Conservation (phyloP, 2,113 vertebrate species). For the Chauna torquata region DNA sequence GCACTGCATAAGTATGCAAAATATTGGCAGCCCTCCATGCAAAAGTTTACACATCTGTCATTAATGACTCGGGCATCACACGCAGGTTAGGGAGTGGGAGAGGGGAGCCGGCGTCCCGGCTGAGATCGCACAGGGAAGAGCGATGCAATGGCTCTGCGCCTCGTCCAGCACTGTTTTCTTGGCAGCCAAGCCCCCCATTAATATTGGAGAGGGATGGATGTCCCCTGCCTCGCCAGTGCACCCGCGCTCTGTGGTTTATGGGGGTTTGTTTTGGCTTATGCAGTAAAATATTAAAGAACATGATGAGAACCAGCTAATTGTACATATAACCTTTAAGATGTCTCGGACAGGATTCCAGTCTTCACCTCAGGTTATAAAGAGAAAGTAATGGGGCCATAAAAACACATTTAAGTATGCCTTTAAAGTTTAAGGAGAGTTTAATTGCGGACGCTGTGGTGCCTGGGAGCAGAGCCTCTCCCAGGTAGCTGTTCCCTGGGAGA, state of each 20-base stretch:
- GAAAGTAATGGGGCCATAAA: slow-evolving; percentile 76
- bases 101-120: not conserved
- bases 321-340: slow-evolving; percentile 69
- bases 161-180: not conserved
- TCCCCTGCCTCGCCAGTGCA: accelerated
- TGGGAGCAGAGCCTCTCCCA: not conserved
- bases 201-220: not conserved
- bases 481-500: not conserved
- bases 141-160: not conserved
- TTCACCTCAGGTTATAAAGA: slow-evolving; percentile 71
- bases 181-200: accelerated
- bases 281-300: slow-evolving; percentile 50
- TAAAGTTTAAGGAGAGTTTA: slow-evolving; percentile 76
- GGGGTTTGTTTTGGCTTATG: not conserved
- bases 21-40: slow-evolving; percentile 66
- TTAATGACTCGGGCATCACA: slow-evolving; percentile 23
- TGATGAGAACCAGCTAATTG: slow-evolving; percentile 60
- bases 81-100: not conserved
- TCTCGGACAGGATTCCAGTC: slow-evolving; percentile 66
- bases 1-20: slow-evolving; percentile 60
- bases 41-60: slow-evolving; percentile 73
- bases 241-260: accelerated
- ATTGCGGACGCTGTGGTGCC: slow-evolving; percentile 40
- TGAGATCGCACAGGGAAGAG: accelerated
- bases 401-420: slow-evolving; percentile 67